These are phyloP conservation scores for Helostoma temminkii DNA, from an alignment of 2,797 vertebrate genomes.

Conservation along the genomic window DNA sequence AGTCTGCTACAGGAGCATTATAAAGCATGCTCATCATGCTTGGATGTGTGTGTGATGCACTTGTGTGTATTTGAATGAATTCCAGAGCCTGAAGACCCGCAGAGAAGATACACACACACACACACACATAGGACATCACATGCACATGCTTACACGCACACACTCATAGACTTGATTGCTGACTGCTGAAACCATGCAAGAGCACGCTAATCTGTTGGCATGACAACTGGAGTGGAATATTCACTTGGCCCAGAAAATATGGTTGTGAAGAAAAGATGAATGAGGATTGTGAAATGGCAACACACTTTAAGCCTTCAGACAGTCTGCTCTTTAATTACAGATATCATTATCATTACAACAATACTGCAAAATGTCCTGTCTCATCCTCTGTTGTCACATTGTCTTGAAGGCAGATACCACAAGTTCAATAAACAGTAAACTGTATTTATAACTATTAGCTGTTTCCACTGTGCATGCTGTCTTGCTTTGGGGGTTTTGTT, in stretches of 20 bases:
- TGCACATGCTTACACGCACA: conserved; percentile 11
- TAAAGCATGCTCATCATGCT: conserved; percentile 25
- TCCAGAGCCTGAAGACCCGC: conserved; percentile 41
- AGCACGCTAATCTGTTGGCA: conserved; percentile 81
- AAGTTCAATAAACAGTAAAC: conserved; percentile 32
- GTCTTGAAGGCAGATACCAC: conserved; percentile 21
- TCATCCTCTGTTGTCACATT: conserved; percentile 22
- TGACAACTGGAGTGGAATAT: conserved; percentile 83
- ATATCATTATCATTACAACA: conserved; percentile 25
- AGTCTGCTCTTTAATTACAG: conserved; percentile 62
- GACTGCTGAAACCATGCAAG: conserved; percentile 59
- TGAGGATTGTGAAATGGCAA: conserved; percentile 65
- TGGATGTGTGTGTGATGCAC: conserved; percentile 10
- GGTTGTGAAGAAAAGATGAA: conserved; percentile 80
- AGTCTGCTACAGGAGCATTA: background rate
- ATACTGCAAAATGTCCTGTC: conserved; percentile 38
- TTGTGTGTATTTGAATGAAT: conserved; percentile 37
- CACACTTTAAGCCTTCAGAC: conserved; percentile 53
- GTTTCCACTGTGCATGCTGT: conserved; percentile 18
- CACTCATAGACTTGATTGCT: conserved; percentile 29
- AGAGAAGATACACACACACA: conserved; percentile 27
- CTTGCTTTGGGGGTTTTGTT: conserved; percentile 28
- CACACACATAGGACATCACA: background rate
- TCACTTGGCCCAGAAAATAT: conserved; percentile 81
- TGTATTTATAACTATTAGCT: conserved; percentile 34